Conservation (phyloP, 2,888 invertebrate species). For the Drosophila affinis region DNA sequence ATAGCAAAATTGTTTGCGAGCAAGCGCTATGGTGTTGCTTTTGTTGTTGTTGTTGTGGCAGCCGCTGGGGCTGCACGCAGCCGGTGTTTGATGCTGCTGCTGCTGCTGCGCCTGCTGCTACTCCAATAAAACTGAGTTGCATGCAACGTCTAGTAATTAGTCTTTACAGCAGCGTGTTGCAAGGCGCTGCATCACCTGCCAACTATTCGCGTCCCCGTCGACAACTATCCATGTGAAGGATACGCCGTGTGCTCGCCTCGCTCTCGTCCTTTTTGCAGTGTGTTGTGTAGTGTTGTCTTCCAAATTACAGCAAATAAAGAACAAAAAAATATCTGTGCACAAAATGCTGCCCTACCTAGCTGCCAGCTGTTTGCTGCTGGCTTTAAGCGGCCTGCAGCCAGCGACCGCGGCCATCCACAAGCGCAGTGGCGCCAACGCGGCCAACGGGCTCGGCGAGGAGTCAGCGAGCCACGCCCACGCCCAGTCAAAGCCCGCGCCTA, state of each 20-base stretch:
- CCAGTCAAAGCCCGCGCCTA: constrained; percentile 23
- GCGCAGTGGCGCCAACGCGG: constrained; percentile 59
- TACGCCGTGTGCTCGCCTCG: constrained; percentile 56
- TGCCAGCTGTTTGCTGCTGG: constrained; percentile 54
- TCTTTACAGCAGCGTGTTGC: constrained; percentile 77
- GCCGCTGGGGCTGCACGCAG: constrained; percentile 47
- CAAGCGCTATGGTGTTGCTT: constrained; percentile 23
- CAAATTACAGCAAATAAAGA: background rate
- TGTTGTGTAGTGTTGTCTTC: constrained; percentile 27
- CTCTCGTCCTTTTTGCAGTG: constrained; percentile 40
- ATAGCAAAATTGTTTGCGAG: constrained; percentile 50
- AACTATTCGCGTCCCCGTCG: constrained; percentile 36
- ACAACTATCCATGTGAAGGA: constrained; percentile 68
- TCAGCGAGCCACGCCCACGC: background rate
- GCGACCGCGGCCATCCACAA: constrained; percentile 60
- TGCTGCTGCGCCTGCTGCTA: constrained; percentile 32
- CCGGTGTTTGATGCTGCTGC: constrained; percentile 41
- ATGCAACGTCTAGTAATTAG: constrained; percentile 82
- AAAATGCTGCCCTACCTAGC: constrained; percentile 51
- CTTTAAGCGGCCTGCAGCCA: constrained; percentile 46
- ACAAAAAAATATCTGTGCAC: background rate
- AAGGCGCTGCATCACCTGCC: constrained; percentile 66
- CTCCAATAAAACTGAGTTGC: constrained; percentile 84
- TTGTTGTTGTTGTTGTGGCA: constrained; percentile 14
- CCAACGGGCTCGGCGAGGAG: constrained; percentile 40